phyloP scores from a whole-genome alignment of 2,797 vertebrate genomes.

The Anableps anableps region DNA sequence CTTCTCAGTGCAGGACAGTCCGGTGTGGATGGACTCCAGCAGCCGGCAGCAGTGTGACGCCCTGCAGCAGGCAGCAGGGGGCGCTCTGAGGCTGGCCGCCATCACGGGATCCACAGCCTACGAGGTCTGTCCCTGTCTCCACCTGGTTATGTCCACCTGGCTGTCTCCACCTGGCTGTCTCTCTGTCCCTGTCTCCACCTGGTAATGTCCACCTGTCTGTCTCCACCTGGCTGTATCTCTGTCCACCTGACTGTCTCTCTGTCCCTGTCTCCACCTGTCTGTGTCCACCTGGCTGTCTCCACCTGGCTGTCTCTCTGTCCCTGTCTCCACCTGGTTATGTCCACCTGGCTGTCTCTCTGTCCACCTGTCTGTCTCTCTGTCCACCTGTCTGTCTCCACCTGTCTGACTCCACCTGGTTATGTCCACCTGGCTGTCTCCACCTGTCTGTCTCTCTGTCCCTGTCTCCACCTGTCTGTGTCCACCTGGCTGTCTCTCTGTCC shows the following conservation, averaged over 20 bases:
- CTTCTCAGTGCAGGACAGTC: slow-evolving; percentile 38
- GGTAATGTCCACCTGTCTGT: not conserved
- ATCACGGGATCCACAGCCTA: slow-evolving; percentile 93
- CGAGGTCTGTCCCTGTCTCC: slow-evolving; percentile 79
- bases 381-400: slow-evolving; percentile 61
- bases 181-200: not conserved
- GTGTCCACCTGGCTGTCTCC: not conserved
- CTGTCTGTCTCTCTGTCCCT: slow-evolving; percentile 45
- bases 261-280: not conserved
- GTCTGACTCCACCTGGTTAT: not conserved
- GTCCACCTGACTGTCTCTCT: slow-evolving; percentile 44
- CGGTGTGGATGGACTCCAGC: slow-evolving; percentile 84
- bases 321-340: not conserved
- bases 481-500: slow-evolving; percentile 47
- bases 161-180: not conserved
- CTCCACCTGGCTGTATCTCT: not conserved
- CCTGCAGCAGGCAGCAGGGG: slow-evolving; percentile 85
- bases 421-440: not conserved
- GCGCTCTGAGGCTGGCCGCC: slow-evolving; percentile 83
- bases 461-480: not conserved
- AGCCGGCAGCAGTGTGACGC: slow-evolving; percentile 82
- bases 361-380: not conserved
- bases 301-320: slow-evolving; percentile 45
- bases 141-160: not conserved
- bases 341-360: not conserved